These are phyloP conservation scores for Gambelia wislizenii DNA, from an alignment of 2,797 vertebrate species.

Conservation along the genomic window DNA sequence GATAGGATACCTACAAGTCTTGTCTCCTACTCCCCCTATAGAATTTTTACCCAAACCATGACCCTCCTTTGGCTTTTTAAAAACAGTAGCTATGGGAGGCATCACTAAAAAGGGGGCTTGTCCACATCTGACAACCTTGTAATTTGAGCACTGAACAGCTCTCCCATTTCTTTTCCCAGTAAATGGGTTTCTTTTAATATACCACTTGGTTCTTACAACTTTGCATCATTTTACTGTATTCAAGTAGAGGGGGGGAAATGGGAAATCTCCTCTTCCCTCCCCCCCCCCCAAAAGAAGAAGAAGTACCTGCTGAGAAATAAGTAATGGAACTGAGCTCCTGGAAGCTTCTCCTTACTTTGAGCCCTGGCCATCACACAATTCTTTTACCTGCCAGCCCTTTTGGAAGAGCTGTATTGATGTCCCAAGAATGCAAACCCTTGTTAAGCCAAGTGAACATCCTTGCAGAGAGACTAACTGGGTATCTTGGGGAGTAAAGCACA, in stretches of 20 bases:
- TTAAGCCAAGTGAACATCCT: conserved; percentile 73
- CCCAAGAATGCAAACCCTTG: conserved; percentile 77
- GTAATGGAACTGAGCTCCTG: conserved; percentile 64
- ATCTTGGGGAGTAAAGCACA: conserved; percentile 68
- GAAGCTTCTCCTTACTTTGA: conserved; percentile 65
- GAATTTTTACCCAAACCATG: neutral
- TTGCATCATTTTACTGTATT: conserved; percentile 49
- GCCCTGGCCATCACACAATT: conserved; percentile 72
- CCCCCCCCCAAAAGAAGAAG: conserved; percentile 20
- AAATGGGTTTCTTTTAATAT: conserved; percentile 32
- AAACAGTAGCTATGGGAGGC: neutral
- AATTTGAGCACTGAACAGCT: neutral
- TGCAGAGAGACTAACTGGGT: conserved; percentile 68
- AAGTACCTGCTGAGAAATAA: conserved; percentile 71
- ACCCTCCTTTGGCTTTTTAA: neutral
- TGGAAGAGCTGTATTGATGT: conserved; percentile 76
- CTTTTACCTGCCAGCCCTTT: conserved; percentile 73
- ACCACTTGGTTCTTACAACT: conserved; percentile 48
- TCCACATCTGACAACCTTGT: neutral
- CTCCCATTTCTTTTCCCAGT: neutral
- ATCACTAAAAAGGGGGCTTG: neutral
- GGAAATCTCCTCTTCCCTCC: conserved; percentile 30
- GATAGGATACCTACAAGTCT: neutral
- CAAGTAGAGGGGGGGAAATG: conserved; percentile 22
- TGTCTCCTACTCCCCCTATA: neutral